These are phyloP conservation scores for Bujurquina vittata DNA, from an alignment of 2,113 vertebrate genomes.

Conservation along the genomic window DNA sequence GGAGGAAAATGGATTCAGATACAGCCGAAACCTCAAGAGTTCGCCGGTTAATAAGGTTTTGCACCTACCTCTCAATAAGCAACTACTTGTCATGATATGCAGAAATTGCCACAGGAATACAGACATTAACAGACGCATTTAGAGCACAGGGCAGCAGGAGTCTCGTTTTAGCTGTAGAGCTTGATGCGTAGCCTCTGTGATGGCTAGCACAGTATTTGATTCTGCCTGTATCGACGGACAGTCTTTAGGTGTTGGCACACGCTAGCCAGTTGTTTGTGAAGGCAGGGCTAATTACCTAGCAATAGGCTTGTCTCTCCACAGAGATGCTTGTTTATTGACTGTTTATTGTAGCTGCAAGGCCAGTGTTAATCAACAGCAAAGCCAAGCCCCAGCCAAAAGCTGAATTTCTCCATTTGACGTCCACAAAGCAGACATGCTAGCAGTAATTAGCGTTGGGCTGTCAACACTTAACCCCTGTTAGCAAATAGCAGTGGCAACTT, in stretches of 20 bases:
- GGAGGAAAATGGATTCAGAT: neutral
- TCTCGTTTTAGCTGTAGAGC: neutral
- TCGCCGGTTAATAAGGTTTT: slow-evolving; percentile 13
- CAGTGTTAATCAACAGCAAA: slow-evolving; percentile 57
- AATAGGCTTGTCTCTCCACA: slow-evolving; percentile 56
- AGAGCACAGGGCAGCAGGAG: neutral
- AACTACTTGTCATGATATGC: neutral
- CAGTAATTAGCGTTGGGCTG: slow-evolving; percentile 71
- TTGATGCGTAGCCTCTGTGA: slow-evolving; percentile 9
- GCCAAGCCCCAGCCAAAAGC: slow-evolving; percentile 51
- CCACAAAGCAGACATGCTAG: slow-evolving; percentile 61
- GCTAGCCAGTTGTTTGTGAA: slow-evolving; percentile 57
- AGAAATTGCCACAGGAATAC: neutral
- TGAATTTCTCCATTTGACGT: slow-evolving; percentile 66
- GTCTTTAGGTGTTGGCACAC: slow-evolving; percentile 51
- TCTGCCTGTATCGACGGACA: slow-evolving; percentile 40
- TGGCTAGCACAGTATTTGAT: slow-evolving; percentile 13
- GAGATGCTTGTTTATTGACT: slow-evolving; percentile 71
- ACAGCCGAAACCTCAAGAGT: neutral
- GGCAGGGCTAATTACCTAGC: slow-evolving; percentile 62
- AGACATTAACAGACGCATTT: neutral
- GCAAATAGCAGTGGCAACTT: slow-evolving; percentile 62
- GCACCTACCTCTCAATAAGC: neutral
- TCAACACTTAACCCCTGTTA: slow-evolving; percentile 66
- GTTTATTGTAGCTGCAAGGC: slow-evolving; percentile 68